Evolutionary conservation across 1,140 invertebrate genomes (phyloP), one percentile per base, ranked within the genome.

Genomic region (Listronotus bonariensis): DNA sequence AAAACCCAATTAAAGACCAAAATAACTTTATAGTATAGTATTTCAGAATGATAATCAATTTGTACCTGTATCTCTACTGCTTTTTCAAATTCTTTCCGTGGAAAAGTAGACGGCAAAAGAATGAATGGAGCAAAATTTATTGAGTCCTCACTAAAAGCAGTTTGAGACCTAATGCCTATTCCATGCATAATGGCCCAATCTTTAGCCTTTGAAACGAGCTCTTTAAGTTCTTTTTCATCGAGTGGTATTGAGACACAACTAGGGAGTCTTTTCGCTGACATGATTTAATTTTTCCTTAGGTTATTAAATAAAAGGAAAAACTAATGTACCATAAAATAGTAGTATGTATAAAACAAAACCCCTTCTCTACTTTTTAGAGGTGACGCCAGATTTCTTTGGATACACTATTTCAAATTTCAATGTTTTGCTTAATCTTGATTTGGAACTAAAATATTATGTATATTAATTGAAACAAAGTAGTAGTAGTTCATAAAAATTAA

Each of bases 111-210:
- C 6, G 95, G 95, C 46, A 95, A 81, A 34, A 97, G 78, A 43
- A 91, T 84, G 81, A 96, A 94, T 15, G 92, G 92, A 34, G 90
- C 89, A 80, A 93, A 87, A 79, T 88, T 85, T 12, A 94, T 80
- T 12, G 84, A 76, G 79, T 93, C 90, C 66, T 81, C 80, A 59
- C 83, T 87, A 72, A 87, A 92, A 66, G 84, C 81, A 40, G 82
- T 81, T 76, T 84, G 90, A 11, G 88, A 87, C 66, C 91, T 81
- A 87, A 94, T 92, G 1, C 85, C 86, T 43, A 88, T 87, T 11
- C 92, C 92, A 80, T 93, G 89, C 86, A 92, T 90, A 14, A 92
- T 74, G 0, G 89, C 88, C 88, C 89, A 93, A 75, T 93, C 91
- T 79, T 89, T 92, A 17, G 90, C 87, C 77, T 91, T 92, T 34